Conservation (phyloP, 2,888 invertebrate species). For the Pteria penguin region DNA sequence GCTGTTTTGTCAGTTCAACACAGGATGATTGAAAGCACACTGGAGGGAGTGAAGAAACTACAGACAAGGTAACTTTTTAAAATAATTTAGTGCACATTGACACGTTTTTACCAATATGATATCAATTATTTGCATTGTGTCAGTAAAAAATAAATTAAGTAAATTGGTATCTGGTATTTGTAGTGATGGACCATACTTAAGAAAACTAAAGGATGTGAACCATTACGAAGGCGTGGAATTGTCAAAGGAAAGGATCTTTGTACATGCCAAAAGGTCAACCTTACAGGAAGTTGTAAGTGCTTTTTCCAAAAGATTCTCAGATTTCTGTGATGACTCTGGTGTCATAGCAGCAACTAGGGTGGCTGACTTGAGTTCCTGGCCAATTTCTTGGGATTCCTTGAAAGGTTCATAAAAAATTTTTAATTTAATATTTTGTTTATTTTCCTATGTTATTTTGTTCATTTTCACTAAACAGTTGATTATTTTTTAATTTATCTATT, state of each 20-base stretch:
- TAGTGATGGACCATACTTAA: conserved; percentile 27
- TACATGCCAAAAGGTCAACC: background rate
- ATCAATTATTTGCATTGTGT: background rate
- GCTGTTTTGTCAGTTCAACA: conserved; percentile 28
- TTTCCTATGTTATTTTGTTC: no score
- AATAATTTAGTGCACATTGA: background rate
- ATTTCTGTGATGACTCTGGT: conserved; percentile 6
- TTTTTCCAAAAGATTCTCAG: background rate
- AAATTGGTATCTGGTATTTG: background rate
- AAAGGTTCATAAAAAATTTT: conserved; percentile 1
- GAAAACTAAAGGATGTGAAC: conserved; percentile 3
- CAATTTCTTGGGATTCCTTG: background rate
- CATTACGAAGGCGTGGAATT: background rate
- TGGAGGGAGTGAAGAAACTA: conserved; percentile 27
- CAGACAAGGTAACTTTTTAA: conserved; percentile 8
- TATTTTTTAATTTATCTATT: no score
- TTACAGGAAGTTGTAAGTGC: background rate
- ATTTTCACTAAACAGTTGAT: no score
- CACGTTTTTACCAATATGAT: background rate
- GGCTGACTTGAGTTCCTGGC: conserved; percentile 15
- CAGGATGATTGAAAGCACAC: conserved; percentile 17
- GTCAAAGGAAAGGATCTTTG: background rate
- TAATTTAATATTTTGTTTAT: no score
- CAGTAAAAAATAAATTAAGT: background rate
- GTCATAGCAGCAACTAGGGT: conserved; percentile 16